Conservation (phyloP, 2,888 invertebrate species). For the Caenorhabditis sp. region DNA sequence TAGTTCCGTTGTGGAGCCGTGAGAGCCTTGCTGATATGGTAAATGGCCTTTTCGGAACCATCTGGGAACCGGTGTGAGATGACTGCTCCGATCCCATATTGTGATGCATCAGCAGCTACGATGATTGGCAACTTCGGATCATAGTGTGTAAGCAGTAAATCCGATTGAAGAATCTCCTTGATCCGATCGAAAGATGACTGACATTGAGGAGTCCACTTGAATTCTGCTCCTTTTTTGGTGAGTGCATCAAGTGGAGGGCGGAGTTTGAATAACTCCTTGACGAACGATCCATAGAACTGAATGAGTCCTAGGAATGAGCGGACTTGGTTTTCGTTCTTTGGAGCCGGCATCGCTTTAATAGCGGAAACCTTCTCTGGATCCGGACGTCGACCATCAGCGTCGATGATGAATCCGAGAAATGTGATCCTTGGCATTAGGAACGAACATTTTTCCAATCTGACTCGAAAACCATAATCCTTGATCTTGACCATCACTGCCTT, state of each 20-base stretch:
- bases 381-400: conserved; percentile 54
- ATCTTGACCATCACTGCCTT: conserved; percentile 54
- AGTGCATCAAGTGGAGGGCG: conserved; percentile 49
- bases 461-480: conserved; percentile 63
- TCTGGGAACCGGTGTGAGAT: conserved; percentile 38
- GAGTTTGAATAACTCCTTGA: conserved; percentile 25
- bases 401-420: conserved; percentile 70
- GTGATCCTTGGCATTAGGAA: conserved; percentile 61
- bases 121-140: conserved; percentile 78
- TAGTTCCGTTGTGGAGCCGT: conserved; percentile 69
- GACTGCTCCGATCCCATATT: conserved; percentile 8
- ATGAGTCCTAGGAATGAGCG: conserved; percentile 64
- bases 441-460: conserved; percentile 67
- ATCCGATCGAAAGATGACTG: conserved; percentile 45
- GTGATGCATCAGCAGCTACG: conserved; percentile 83
- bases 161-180: conserved; percentile 12
- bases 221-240: conserved; percentile 38
- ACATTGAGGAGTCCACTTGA: conserved; percentile 51
- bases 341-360: conserved; percentile 55
- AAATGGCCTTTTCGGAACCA: conserved; percentile 72
- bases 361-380: conserved; percentile 63
- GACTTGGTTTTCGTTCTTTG: conserved; percentile 32
- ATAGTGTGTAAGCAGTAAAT: conserved; percentile 79
- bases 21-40: conserved; percentile 64
- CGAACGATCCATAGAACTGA: conserved; percentile 61